A percentile compares a stretch with the other conserved stretches of the same genome.
Conservation (phyloP, 2,797 vertebrate genomes). For the Diplodus sargus region DNA sequence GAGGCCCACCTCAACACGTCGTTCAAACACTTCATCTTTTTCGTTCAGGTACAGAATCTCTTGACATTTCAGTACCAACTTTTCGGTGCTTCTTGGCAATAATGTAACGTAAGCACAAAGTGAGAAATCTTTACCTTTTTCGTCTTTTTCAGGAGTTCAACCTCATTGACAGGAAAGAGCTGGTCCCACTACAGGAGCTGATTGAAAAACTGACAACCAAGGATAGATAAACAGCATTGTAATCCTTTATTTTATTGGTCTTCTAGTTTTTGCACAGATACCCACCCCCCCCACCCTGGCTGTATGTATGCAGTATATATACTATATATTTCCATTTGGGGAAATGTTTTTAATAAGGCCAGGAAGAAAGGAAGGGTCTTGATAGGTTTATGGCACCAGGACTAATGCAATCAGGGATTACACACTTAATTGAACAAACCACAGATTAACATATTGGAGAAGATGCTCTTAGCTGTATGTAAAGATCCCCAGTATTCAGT, state of each 20-base stretch:
- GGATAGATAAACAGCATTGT: conserved; percentile 91
- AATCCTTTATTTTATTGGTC: conserved; percentile 70
- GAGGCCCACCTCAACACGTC: conserved; percentile 99
- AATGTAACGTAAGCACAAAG: too few relatives aligned
- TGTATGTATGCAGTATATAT: conserved; percentile 84
- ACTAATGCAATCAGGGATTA: conserved; percentile 80
- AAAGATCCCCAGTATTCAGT: conserved; percentile 58
- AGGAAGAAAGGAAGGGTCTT: conserved; percentile 75
- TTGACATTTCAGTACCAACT: background rate
- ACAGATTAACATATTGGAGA: conserved; percentile 57
- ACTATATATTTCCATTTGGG: conserved; percentile 81
- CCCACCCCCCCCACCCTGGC: conserved; percentile 78
- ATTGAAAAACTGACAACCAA: conserved; percentile 99
- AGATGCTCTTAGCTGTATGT: conserved; percentile 54
- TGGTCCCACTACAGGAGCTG: conserved; percentile 97
- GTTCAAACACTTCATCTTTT: conserved; percentile 99
- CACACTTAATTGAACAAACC: conserved; percentile 65
- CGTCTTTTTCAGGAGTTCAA: conserved; percentile 93
- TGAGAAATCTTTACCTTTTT: background rate
- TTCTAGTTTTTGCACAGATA: conserved; percentile 85
- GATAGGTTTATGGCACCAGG: conserved; percentile 76
- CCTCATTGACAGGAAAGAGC: conserved; percentile 96
- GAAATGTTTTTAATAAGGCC: conserved; percentile 81
- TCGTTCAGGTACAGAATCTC: conserved; percentile 90
- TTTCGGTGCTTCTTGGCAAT: background rate